phyloP scores from a whole-genome alignment of 2,888 invertebrate species.

The Cataglyphis albicans region DNA sequence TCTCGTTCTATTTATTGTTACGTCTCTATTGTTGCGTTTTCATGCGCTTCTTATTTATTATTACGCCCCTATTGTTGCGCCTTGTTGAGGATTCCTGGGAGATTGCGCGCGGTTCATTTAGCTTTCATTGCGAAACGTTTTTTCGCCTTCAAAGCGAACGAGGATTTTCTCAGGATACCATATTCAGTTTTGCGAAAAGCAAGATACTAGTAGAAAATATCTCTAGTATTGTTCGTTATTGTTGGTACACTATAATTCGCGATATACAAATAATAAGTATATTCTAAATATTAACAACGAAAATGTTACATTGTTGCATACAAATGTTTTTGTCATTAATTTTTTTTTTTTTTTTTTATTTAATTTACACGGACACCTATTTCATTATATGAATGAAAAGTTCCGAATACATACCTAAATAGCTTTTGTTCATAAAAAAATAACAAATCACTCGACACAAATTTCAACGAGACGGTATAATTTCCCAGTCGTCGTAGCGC shows the following conservation, averaged over 20 bases:
- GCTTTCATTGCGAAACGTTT: conserved; percentile 35
- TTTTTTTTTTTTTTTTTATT: no score
- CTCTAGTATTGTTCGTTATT: background rate
- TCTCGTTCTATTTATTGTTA: conserved; percentile 42
- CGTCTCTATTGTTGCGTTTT: conserved; percentile 38
- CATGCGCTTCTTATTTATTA: conserved; percentile 47
- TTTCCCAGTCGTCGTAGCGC: conserved; percentile 58
- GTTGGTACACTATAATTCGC: background rate
- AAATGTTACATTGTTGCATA: background rate
- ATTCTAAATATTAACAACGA: background rate
- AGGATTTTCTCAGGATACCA: conserved; percentile 26
- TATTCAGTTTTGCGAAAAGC: conserved; percentile 1
- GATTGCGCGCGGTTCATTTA: conserved; percentile 28
- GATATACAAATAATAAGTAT: no score
- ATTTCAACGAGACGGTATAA: conserved; percentile 77
- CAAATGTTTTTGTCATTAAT: background rate
- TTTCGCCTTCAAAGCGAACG: conserved; percentile 77
- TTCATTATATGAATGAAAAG: background rate
- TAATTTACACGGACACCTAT: background rate
- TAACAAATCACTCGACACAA: background rate
- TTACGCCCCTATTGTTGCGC: conserved; percentile 45
- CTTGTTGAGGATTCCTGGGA: conserved; percentile 47
- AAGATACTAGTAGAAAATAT: background rate
- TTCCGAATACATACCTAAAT: background rate
- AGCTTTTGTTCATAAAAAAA: background rate